These are phyloP conservation scores for Volucella bombylans DNA, from an alignment of 2,888 invertebrate genomes.

Conservation along the genomic window DNA sequence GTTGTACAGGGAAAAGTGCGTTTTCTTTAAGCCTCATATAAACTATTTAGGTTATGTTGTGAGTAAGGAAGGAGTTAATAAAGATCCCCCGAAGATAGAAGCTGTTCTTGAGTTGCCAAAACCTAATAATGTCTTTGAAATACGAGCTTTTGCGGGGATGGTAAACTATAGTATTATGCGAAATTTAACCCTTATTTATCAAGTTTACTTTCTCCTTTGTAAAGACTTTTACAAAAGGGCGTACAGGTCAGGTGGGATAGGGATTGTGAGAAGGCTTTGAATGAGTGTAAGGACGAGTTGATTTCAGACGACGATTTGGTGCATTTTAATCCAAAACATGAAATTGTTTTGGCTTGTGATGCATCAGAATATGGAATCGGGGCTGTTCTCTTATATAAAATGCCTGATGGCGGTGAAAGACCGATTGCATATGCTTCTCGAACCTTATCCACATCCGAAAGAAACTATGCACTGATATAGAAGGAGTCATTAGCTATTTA, in stretches of 20 bases:
- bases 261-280: neutral
- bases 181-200: too few relatives aligned
- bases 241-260: constrained; percentile 1
- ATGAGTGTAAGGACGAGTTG: neutral
- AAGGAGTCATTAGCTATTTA: constrained; percentile 77
- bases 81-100: too few relatives aligned
- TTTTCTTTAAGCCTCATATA: too few relatives aligned
- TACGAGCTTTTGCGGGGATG: too few relatives aligned
- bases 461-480: constrained; percentile 76
- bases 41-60: too few relatives aligned
- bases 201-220: neutral
- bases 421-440: constrained; percentile 46
- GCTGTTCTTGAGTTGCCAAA: too few relatives aligned
- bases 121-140: too few relatives aligned
- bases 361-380: constrained; percentile 24
- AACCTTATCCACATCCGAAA: constrained; percentile 36
- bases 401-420: constrained; percentile 40
- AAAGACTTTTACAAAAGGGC: neutral
- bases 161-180: too few relatives aligned
- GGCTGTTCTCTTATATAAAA: too few relatives aligned
- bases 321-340: constrained; percentile 3
- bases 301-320: constrained; percentile 1
- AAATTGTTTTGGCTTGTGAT: neutral
- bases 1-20: too few relatives aligned
- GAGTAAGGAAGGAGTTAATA: too few relatives aligned